Evolutionary conservation across 1,140 invertebrate genomes (phyloP), one percentile per base, ranked within the genome.

Genomic region (Harpegnathos saltator): DNA sequence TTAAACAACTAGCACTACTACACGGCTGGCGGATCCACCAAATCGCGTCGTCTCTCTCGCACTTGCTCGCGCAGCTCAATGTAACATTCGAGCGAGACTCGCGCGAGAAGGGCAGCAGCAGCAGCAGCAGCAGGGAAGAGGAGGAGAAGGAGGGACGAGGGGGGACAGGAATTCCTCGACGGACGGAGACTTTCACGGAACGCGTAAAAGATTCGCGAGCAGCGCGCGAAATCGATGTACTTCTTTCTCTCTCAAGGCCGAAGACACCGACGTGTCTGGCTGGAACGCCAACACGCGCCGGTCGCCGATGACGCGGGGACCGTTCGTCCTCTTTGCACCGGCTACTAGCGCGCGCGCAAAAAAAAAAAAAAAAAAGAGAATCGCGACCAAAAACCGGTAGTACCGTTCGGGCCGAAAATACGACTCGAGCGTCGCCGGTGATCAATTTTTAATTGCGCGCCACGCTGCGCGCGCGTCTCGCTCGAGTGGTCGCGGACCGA

Each of bases 341-440:
- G 15, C 15, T 14, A 26, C 15, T 44, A 33, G n/a, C n/a, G n/a
- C 33, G 33, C 33, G 33, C 1, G 1, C 33, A 33, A 56, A 11
- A 15, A 12, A 52, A 52, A 44, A 52, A 22, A 33, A 52, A 71
- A n/a, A n/a, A n/a, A n/a, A n/a, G n/a, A n/a, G n/a, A n/a, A 17
- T 52, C 65, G 74, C 81, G 22, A 24, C 50, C 82, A 38, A 88
- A 82, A 88, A 87, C 85, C 69, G 82, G 82, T 75, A 84, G 68
- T 88, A 88, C 85, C 86, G 86, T 88, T 87, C 52, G 1, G 1
- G n/a, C 33, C 44, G 33, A 38, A 69, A 69, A 81, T 69, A 81
- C 38, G 26, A 38, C 59, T 88, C 71, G 78, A 74, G 63, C 1
- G 68, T 22, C 54, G 29, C 48, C 26, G 62, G 33, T 58, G 58